Base-by-base conservation (phyloP, 1,140 invertebrate genomes). In the Galendromus occidentalis region DNA sequence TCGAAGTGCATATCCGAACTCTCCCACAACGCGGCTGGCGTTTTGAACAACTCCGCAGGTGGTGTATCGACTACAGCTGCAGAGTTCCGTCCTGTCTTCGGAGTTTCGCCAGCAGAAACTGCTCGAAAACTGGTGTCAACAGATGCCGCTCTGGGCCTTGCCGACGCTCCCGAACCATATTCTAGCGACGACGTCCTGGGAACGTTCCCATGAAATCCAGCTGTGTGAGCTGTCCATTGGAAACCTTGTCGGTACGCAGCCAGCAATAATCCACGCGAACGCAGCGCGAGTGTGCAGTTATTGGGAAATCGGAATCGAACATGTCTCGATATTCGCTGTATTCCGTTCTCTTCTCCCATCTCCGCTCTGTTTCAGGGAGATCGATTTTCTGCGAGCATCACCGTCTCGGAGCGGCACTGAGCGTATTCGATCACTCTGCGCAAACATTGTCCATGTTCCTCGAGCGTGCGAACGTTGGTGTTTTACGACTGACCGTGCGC, bases 131-230 rank as follows among this genome's bases (percentile, higher is more conserved):
- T 59, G 51, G 51, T 59, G 17, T 33, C 25, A 25, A 14, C 25
- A 59, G 9, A 25, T 59, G 22, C 51, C 51, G 6, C 9, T 59
- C 1, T 59, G 51, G 51, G 51, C 51, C 25, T 22, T 29, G 51
- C 51, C 33, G 22, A 29, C 51, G 9, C 25, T 17, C 22, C 51
- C 51, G 14, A 17, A 25, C 25, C 25, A 17, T 25, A 17, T 33
- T 17, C 51, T 59, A 5, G 1, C 51, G 2, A 25, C 17, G 17
- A 22, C 22, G 14, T 17, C 25, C 9, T 59, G 51, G 51, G 51
- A 59, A 59, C 51, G 51, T 29, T 59, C 51, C 25, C 51, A 59
- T 22, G 51, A 59, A 33, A 33, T 59, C 25, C 51, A 59, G 33
- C 22, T 59, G 33, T 59, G 51, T 59, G 25, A 59, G 25, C 51